A percentile compares a stretch with the other conserved stretches of the same genome.
These are phyloP conservation scores for Neelides folsomi DNA, from an alignment of 2,888 invertebrate species.

Conservation along the genomic window DNA sequence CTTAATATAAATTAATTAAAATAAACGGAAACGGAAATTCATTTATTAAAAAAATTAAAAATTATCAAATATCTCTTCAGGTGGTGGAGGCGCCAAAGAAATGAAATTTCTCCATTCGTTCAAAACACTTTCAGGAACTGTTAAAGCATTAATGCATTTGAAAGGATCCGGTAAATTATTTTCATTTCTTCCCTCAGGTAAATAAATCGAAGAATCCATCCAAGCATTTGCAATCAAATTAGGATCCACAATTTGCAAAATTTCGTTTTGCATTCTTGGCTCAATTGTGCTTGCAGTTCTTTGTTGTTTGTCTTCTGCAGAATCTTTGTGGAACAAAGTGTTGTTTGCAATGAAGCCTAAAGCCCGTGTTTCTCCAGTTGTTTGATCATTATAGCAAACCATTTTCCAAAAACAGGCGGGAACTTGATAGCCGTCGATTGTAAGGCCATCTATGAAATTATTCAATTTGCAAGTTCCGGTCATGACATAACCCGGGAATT, in stretches of 20 bases:
- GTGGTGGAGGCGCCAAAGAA: background rate
- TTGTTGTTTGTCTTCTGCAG: background rate
- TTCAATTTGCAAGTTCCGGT: constrained; percentile 15
- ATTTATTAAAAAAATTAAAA: too few species aligned
- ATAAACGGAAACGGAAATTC: too few species aligned
- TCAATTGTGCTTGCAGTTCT: background rate
- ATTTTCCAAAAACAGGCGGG: constrained; percentile 23
- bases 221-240: constrained; percentile 4
- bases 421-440: constrained; percentile 11
- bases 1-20: too few species aligned
- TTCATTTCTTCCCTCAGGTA: background rate
- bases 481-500: constrained; percentile 9
- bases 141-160: constrained; percentile 2
- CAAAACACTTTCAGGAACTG: background rate
- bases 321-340: constrained; percentile 7
- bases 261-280: constrained; percentile 16
- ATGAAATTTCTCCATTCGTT: constrained; percentile 3
- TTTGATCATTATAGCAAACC: constrained; percentile 15
- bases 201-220: background rate
- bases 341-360: constrained; percentile 19
- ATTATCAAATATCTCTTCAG: too few species aligned
- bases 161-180: background rate
- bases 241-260: background rate
- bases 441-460: constrained; percentile 14
- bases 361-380: constrained; percentile 10